Percentiles rank a stretch among this genome's conserved stretches.
phyloP scores from a whole-genome alignment of 2,888 invertebrate genomes.

The Elysia crispata region DNA sequence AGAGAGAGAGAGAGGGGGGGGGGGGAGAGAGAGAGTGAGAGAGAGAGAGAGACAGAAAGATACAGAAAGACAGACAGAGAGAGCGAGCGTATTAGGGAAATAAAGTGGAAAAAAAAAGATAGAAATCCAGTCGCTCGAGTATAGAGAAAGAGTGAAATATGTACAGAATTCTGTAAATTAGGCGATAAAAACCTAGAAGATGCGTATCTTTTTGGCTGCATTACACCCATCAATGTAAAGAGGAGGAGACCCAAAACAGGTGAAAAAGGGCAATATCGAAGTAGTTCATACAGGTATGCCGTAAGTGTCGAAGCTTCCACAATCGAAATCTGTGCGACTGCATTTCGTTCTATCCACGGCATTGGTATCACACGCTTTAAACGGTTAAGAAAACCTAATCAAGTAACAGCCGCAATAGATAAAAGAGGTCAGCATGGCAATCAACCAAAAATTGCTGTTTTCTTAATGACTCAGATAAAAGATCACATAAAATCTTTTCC shows the following conservation, averaged over 20 bases:
- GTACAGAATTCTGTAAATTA: background rate
- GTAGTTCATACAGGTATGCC: background rate
- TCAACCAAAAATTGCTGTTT: background rate
- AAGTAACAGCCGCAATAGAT: background rate
- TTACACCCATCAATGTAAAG: background rate
- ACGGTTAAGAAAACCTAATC: slow-evolving; percentile 3
- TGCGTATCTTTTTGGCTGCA: background rate
- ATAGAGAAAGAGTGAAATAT: too few species aligned
- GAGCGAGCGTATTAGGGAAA: too few species aligned
- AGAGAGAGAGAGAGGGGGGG: too few species aligned
- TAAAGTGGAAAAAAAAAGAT: too few species aligned
- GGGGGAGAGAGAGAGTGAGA: too few species aligned
- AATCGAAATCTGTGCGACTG: background rate
- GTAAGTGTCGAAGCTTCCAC: background rate
- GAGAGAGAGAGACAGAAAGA: too few species aligned
- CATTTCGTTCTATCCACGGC: background rate
- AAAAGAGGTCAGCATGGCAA: slow-evolving; percentile 29
- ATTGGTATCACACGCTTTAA: background rate
- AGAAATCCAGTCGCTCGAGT: too few species aligned
- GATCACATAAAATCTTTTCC: slow-evolving; percentile 35
- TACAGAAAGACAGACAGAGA: too few species aligned
- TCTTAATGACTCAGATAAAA: background rate
- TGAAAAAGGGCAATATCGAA: background rate
- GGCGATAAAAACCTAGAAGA: background rate
- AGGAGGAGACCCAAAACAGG: background rate